Conservation (phyloP, 2,113 vertebrate genomes). For the rabbit (Oryctolagus cuniculus) region mOryCun1.1 NC_091443.1:92826001-92826500, state of each 20-base stretch:
- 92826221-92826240: constrained; percentile 69
- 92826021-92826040: neutral
- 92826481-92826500: neutral
- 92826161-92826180: neutral
- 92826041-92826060: rapidly evolving
- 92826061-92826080: neutral
- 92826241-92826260: constrained; percentile 53
- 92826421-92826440: neutral
- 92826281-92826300: constrained; percentile 13
- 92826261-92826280: neutral
- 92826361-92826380: neutral
- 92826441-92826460: neutral
- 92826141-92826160: rapidly evolving
- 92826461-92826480: neutral
- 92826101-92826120: constrained; percentile 64
- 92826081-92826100: neutral
- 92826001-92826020: neutral
- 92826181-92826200: neutral
- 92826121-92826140: neutral
- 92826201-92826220: constrained; percentile 5
- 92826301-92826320: neutral
- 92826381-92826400: neutral
- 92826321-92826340: neutral
- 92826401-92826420: neutral
- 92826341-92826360: neutral